A percentile compares a stretch with the other conserved stretches of the same genome.
Evolutionary conservation across 2,113 vertebrate genomes (phyloP).

Genomic region (Ciconia boyciana): DNA sequence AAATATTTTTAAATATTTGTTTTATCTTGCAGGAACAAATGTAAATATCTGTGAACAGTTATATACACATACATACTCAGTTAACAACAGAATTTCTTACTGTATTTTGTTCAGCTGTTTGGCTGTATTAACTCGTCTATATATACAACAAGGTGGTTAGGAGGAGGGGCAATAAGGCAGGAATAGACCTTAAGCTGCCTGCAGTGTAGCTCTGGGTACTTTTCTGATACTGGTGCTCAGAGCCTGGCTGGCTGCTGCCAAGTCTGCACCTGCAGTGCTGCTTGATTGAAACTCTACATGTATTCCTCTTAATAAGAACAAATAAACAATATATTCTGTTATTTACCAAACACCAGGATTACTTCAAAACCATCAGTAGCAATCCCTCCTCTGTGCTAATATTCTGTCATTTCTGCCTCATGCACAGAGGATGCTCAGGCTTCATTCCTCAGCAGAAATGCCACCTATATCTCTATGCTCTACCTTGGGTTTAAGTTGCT

Average conservation of each 20-base stretch:
- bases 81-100: background rate
- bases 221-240: background rate
- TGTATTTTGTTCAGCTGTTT: background rate
- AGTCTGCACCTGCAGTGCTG: background rate
- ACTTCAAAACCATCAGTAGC: background rate
- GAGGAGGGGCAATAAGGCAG: background rate
- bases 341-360: conserved; percentile 34
- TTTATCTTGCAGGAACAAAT: background rate
- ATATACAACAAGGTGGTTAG: background rate
- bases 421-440: background rate
- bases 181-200: background rate
- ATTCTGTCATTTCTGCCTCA: background rate
- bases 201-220: background rate
- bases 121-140: background rate
- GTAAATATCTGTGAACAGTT: background rate
- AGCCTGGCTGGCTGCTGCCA: background rate
- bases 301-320: conserved; percentile 26
- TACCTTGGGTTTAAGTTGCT: conserved; percentile 2
- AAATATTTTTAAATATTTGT: background rate
- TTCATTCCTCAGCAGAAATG: background rate
- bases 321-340: conserved; percentile 27
- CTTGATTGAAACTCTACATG: conserved; percentile 30
- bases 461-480: background rate
- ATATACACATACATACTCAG: background rate
- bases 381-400: background rate